Evolutionary conservation across 2,888 invertebrate species (phyloP).

Genomic region (Patella pellucida): DNA sequence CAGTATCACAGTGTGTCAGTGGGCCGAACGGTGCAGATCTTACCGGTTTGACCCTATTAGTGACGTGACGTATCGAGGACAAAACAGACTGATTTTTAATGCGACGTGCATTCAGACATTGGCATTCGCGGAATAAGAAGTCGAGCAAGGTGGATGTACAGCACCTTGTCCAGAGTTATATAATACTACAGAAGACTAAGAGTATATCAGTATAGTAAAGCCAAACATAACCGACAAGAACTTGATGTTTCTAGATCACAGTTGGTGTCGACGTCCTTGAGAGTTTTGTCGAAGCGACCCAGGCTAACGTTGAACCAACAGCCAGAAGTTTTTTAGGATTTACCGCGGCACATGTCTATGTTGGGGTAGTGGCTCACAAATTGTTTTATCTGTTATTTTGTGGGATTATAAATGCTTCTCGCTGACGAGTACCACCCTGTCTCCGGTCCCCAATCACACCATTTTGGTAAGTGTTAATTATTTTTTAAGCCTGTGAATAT

Average conservation of each 20-base stretch:
- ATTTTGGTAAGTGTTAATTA: conserved; percentile 12
- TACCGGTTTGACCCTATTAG: conserved; percentile 5
- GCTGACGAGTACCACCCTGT: conserved; percentile 13
- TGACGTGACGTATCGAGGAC: background rate
- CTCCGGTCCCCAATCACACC: conserved; percentile 11
- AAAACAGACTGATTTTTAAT: background rate
- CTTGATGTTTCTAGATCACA: too few species aligned
- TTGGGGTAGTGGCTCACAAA: too few species aligned
- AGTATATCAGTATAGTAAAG: too few species aligned
- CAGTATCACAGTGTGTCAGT: conserved; percentile 24
- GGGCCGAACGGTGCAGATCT: conserved; percentile 6
- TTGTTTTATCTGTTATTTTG: background rate
- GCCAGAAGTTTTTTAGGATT: too few species aligned
- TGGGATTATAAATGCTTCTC: conserved; percentile 21
- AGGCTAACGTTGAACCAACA: too few species aligned
- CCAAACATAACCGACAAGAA: too few species aligned
- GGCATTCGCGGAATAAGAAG: background rate
- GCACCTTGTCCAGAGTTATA: too few species aligned
- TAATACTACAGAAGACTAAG: too few species aligned
- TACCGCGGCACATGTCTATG: too few species aligned
- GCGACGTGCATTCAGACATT: conserved; percentile 1
- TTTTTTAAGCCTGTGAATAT: background rate
- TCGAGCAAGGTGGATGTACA: too few species aligned
- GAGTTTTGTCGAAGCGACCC: too few species aligned
- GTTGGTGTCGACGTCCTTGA: too few species aligned